Evolutionary conservation across 2,797 vertebrate species (phyloP).

Genomic region (Mycteria americana): DNA sequence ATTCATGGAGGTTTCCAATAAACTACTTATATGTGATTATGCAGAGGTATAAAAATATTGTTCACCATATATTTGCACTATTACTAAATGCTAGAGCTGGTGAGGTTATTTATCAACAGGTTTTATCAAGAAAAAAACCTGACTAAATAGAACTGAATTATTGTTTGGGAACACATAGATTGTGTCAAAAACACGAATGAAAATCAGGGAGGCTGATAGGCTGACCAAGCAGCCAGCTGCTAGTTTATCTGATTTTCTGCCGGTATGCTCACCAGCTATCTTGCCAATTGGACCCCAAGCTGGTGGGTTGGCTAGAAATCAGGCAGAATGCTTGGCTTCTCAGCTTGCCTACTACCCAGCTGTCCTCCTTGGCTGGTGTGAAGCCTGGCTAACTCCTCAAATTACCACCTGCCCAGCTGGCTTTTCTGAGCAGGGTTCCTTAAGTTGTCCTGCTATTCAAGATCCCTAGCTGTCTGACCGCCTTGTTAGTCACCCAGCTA

Average conservation of each 20-base stretch:
- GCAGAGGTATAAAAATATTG: not conserved
- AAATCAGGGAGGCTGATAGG: not conserved
- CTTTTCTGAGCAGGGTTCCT: not conserved
- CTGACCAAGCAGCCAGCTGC: constrained; percentile 1
- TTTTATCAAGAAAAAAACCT: not conserved
- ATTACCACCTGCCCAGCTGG: not conserved
- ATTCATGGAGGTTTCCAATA: not conserved
- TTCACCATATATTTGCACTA: not conserved
- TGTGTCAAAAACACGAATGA: not conserved
- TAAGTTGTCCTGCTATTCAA: not conserved
- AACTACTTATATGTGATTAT: not conserved
- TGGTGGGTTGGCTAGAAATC: not conserved
- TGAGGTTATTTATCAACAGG: not conserved
- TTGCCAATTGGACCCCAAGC: constrained; percentile 5
- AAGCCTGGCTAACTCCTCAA: not conserved
- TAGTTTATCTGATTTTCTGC: constrained; percentile 29
- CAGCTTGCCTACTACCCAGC: not conserved
- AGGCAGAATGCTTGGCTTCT: not conserved
- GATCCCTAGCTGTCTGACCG: not conserved
- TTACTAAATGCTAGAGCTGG: not conserved
- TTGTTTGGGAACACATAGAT: not conserved
- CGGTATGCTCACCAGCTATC: not conserved
- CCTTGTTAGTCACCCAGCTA: not conserved
- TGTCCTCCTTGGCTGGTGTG: constrained; percentile 2
- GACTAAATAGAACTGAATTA: not conserved